Conservation (phyloP, 2,113 vertebrate genomes). For the Cnemophilus loriae region DNA sequence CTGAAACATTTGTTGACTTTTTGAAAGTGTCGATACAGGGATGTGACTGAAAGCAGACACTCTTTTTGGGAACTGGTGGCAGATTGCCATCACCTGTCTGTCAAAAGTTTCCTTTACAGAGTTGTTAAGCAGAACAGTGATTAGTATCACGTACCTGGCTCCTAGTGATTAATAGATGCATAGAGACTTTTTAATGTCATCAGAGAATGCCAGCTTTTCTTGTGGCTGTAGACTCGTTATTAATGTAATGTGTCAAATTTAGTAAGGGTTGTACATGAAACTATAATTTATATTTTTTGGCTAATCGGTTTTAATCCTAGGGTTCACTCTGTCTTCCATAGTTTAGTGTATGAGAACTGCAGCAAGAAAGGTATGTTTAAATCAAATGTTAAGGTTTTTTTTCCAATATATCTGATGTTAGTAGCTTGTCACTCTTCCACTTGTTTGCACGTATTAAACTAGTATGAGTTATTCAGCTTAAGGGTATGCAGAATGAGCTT, state of each 20-base stretch:
- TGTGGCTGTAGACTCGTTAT: background rate
- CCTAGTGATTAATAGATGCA: background rate
- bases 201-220: background rate
- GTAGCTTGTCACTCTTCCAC: background rate
- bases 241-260: background rate
- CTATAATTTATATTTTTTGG: background rate
- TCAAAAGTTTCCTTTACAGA: background rate
- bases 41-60: background rate
- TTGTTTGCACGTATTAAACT: background rate
- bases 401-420: background rate
- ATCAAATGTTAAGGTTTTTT: background rate
- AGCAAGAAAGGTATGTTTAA: background rate
- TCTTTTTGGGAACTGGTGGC: background rate
- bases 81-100: background rate
- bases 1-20: background rate
- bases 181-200: background rate
- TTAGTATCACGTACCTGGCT: background rate
- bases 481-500: background rate
- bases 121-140: background rate
- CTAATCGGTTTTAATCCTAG: background rate
- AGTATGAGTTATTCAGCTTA: background rate
- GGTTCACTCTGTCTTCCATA: rapidly evolving
- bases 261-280: background rate
- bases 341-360: background rate
- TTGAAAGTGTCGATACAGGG: background rate